Conservation (phyloP, 2,113 vertebrate genomes). For the Carassius carassius region DNA sequence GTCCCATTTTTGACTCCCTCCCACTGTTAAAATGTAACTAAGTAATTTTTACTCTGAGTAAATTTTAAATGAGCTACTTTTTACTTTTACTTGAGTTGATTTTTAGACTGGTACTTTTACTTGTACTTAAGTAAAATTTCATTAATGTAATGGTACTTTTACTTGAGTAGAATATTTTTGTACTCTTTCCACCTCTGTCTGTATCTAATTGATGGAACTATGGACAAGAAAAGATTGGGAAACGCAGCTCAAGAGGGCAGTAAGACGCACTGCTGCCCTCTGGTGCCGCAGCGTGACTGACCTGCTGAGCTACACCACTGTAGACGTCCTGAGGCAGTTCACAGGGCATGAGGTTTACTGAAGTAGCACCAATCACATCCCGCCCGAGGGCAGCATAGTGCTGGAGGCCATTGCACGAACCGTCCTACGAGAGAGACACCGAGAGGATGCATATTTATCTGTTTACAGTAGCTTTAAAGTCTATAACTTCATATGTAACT, state of each 20-base stretch:
- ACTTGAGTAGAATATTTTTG: too few species aligned
- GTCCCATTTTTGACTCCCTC: too few species aligned
- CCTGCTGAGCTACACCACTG: slow-evolving; percentile 89
- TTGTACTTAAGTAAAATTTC: too few species aligned
- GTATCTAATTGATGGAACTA: background rate
- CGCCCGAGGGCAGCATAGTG: slow-evolving; percentile 94
- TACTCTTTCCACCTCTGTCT: too few species aligned
- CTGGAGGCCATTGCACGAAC: slow-evolving; percentile 96
- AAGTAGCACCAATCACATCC: slow-evolving; percentile 86
- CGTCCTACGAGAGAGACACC: slow-evolving; percentile 77
- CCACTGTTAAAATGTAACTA: too few species aligned
- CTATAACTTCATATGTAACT: too few species aligned
- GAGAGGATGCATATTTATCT: background rate
- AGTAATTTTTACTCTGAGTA: too few species aligned
- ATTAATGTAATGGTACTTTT: too few species aligned
- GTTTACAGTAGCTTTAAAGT: background rate
- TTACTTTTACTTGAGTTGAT: too few species aligned
- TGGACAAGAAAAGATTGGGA: background rate
- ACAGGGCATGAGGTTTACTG: slow-evolving; percentile 88
- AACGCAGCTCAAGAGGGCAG: background rate
- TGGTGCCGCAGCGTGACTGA: slow-evolving; percentile 60
- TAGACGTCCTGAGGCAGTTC: slow-evolving; percentile 91
- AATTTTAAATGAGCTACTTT: too few species aligned
- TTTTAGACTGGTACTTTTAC: too few species aligned
- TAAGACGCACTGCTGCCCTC: slow-evolving; percentile 11